Percentiles rank a stretch among this genome's conserved stretches.
Evolutionary conservation across 2,797 vertebrate species (phyloP).

Genomic region (Phrynocephalus guinanensis): DNA sequence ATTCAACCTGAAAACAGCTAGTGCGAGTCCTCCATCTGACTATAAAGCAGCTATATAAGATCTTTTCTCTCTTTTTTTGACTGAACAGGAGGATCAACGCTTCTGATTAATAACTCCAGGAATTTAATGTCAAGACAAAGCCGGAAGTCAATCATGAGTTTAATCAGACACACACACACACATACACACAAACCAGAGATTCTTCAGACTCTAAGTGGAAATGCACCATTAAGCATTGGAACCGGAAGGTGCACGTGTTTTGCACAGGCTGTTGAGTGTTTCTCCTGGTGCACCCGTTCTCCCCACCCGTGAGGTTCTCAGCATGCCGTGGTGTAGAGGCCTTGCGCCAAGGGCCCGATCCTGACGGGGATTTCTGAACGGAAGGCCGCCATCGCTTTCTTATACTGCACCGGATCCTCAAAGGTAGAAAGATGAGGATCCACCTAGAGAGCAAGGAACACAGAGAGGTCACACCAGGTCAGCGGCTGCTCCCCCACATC

Average conservation of each 20-base stretch:
- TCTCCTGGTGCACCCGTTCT: too few relatives aligned
- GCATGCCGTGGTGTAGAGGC: conserved; percentile 68
- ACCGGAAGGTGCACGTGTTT: too few relatives aligned
- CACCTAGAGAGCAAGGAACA: conserved; percentile 75
- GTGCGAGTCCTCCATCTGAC: too few relatives aligned
- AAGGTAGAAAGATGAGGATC: conserved; percentile 86
- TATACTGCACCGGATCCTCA: conserved; percentile 70
- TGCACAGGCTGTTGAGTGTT: neutral
- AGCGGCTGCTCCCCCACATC: too few relatives aligned
- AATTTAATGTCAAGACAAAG: neutral
- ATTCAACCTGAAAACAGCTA: too few relatives aligned
- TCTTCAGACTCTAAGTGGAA: conserved; percentile 6
- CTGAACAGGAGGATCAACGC: neutral
- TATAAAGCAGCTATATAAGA: too few relatives aligned
- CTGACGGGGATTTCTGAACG: conserved; percentile 70
- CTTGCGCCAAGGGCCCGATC: conserved; percentile 67
- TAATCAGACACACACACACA: conserved; percentile 47
- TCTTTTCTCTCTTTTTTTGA: neutral
- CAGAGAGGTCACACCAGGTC: neutral
- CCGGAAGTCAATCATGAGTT: neutral
- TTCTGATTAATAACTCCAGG: neutral
- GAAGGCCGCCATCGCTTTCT: conserved; percentile 74
- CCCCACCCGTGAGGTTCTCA: neutral
- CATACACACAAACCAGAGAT: neutral
- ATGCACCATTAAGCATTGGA: neutral